Conservation (phyloP, 2,888 invertebrate species). For the Zygaena filipendulae region DNA sequence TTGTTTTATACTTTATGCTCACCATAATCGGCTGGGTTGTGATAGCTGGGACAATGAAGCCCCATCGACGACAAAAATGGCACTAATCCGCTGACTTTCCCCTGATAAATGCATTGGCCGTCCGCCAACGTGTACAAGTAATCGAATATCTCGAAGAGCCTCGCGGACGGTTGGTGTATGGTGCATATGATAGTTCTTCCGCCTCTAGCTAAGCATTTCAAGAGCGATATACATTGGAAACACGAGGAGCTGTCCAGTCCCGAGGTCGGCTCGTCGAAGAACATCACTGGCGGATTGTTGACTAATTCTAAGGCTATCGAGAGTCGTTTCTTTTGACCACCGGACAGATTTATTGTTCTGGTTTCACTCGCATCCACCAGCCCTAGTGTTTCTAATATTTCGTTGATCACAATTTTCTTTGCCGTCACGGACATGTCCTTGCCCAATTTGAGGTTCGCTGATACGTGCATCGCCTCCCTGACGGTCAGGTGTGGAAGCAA, state of each 20-base stretch:
- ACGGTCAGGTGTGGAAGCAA: slow-evolving; percentile 91
- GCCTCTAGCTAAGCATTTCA: slow-evolving; percentile 89
- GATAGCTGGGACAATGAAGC: slow-evolving; percentile 92
- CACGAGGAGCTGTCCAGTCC: slow-evolving; percentile 95
- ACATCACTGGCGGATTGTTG: slow-evolving; percentile 97
- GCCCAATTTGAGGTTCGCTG: slow-evolving; percentile 92
- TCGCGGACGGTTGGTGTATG: slow-evolving; percentile 96
- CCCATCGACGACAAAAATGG: slow-evolving; percentile 89
- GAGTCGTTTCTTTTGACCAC: slow-evolving; percentile 90
- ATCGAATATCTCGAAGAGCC: slow-evolving; percentile 96
- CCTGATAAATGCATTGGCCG: slow-evolving; percentile 94
- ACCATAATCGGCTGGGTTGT: slow-evolving; percentile 98
- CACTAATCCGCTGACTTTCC: slow-evolving; percentile 83
- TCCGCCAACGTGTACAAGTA: slow-evolving; percentile 91
- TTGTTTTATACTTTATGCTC: too few species aligned
- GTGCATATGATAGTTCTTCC: slow-evolving; percentile 94
- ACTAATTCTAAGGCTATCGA: slow-evolving; percentile 94
- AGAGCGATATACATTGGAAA: slow-evolving; percentile 89
- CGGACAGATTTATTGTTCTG: slow-evolving; percentile 83
- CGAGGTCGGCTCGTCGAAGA: slow-evolving; percentile 94
- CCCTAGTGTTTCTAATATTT: slow-evolving; percentile 87
- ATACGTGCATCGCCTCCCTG: slow-evolving; percentile 91
- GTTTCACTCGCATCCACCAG: slow-evolving; percentile 84
- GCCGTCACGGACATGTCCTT: slow-evolving; percentile 77
- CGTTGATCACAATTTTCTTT: slow-evolving; percentile 84